A percentile compares a stretch with the other conserved stretches of the same genome.
These are phyloP conservation scores for Euclidia mi DNA, from an alignment of 2,888 invertebrate genomes.

Conservation along the genomic window DNA sequence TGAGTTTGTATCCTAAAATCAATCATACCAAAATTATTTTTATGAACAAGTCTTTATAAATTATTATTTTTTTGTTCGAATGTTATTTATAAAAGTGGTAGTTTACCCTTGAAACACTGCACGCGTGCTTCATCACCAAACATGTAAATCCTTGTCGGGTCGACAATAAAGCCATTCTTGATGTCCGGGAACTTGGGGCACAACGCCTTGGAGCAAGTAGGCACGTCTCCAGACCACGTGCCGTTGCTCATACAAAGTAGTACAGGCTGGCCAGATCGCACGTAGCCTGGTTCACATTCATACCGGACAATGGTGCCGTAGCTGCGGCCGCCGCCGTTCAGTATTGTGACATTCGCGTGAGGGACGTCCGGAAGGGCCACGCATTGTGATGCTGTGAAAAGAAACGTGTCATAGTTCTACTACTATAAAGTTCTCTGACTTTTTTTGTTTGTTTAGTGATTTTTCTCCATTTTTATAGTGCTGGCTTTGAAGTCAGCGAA, in stretches of 20 bases:
- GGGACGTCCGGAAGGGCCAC: constrained; percentile 96
- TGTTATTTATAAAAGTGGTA: background rate
- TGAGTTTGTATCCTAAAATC: constrained; percentile 94
- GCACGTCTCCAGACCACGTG: constrained; percentile 98
- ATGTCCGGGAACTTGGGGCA: constrained; percentile 95
- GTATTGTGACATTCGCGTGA: constrained; percentile 95
- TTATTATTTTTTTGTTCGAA: too few species aligned
- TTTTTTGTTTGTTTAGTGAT: too few species aligned
- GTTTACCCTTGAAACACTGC: constrained; percentile 94
- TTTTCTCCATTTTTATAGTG: too few species aligned
- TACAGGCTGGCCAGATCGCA: constrained; percentile 96
- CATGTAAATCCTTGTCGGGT: constrained; percentile 93
- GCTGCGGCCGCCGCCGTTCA: constrained; percentile 97
- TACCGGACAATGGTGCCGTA: constrained; percentile 98
- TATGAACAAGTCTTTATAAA: too few species aligned
- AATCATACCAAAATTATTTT: background rate
- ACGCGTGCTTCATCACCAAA: constrained; percentile 97
- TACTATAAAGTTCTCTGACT: too few species aligned
- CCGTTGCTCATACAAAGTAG: constrained; percentile 98
- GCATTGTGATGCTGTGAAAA: constrained; percentile 95
- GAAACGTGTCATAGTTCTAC: background rate
- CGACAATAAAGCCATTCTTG: constrained; percentile 96
- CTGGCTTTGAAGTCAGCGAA: too few species aligned
- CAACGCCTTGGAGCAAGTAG: constrained; percentile 94
- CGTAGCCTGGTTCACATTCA: constrained; percentile 97